phyloP scores from a whole-genome alignment of 2,797 vertebrate species.

The Oophaga sylvatica region DNA sequence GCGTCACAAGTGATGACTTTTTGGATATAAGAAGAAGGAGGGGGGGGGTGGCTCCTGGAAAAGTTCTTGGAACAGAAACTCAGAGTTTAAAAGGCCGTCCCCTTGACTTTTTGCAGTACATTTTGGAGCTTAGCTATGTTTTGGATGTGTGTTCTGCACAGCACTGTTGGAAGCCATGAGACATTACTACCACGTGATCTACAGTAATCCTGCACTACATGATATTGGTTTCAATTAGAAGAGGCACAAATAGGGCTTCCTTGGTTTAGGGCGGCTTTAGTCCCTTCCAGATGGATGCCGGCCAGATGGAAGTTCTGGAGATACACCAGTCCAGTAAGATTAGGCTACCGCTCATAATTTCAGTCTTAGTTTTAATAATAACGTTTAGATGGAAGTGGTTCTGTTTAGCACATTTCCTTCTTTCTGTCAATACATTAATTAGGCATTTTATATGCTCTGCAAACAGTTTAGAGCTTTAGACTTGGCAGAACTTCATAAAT shows the following conservation, averaged over 20 bases:
- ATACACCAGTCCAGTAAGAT: conserved; percentile 37
- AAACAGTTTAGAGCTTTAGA: conserved; percentile 37
- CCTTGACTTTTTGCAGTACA: conserved; percentile 11
- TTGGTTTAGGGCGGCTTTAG: background rate
- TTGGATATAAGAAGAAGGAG: background rate
- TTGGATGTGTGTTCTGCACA: conserved; percentile 13
- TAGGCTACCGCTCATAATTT: conserved; percentile 44
- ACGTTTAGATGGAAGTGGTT: conserved; percentile 23
- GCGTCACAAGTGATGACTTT: background rate
- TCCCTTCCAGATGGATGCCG: background rate
- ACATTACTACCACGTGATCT: conserved; percentile 10
- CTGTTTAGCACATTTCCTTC: conserved; percentile 45
- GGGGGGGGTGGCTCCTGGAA: background rate
- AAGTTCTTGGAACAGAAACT: background rate
- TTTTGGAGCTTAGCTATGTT: conserved; percentile 15
- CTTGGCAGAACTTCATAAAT: conserved; percentile 34
- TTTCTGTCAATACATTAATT: conserved; percentile 47
- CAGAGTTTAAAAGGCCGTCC: background rate
- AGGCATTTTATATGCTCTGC: conserved; percentile 34
- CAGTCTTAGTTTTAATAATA: conserved; percentile 25
- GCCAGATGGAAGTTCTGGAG: conserved; percentile 34
- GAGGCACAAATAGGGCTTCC: conserved; percentile 24
- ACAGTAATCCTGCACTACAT: conserved; percentile 20
- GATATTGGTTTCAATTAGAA: conserved; percentile 43
- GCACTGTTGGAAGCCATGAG: conserved; percentile 22